Evolutionary conservation across 2,888 invertebrate species (phyloP).

Genomic region (Cerceris ruficornis): DNA sequence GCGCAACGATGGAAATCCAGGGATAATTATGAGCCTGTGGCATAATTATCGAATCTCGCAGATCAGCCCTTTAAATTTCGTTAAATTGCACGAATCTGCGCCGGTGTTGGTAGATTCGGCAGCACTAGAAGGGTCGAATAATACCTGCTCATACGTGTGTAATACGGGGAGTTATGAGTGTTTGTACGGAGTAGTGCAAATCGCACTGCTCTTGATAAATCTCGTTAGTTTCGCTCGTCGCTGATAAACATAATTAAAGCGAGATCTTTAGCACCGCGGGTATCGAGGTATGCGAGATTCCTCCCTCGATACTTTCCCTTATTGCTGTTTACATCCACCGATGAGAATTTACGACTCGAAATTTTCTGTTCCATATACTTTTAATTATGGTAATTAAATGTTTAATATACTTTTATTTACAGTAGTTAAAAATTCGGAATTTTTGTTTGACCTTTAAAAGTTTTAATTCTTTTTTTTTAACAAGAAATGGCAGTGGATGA

Average conservation of each 20-base stretch:
- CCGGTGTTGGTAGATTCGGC: slow-evolving; percentile 11
- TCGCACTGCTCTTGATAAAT: slow-evolving; percentile 66
- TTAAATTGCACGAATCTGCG: slow-evolving; percentile 49
- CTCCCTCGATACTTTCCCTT: slow-evolving; percentile 4
- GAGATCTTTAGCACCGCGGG: slow-evolving; percentile 57
- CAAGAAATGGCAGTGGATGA: background rate
- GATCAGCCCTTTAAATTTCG: slow-evolving; percentile 67
- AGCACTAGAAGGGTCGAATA: slow-evolving; percentile 23
- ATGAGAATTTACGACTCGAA: too few relatives aligned
- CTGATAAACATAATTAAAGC: slow-evolving; percentile 72
- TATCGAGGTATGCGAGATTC: slow-evolving; percentile 22
- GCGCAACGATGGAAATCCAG: slow-evolving; percentile 55
- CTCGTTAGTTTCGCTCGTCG: slow-evolving; percentile 64
- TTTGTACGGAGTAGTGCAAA: slow-evolving; percentile 58
- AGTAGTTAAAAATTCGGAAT: too few relatives aligned
- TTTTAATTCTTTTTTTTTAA: background rate
- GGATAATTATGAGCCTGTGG: slow-evolving; percentile 60
- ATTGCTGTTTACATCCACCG: background rate
- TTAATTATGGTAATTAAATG: too few relatives aligned
- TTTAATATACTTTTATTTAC: too few relatives aligned
- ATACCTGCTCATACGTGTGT: slow-evolving; percentile 51
- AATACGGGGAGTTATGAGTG: slow-evolving; percentile 59
- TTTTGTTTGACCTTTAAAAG: background rate
- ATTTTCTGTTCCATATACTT: too few relatives aligned
- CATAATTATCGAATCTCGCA: slow-evolving; percentile 63